phyloP scores from a whole-genome alignment of 2,797 vertebrate genomes.

The Gallinago stenura region DNA sequence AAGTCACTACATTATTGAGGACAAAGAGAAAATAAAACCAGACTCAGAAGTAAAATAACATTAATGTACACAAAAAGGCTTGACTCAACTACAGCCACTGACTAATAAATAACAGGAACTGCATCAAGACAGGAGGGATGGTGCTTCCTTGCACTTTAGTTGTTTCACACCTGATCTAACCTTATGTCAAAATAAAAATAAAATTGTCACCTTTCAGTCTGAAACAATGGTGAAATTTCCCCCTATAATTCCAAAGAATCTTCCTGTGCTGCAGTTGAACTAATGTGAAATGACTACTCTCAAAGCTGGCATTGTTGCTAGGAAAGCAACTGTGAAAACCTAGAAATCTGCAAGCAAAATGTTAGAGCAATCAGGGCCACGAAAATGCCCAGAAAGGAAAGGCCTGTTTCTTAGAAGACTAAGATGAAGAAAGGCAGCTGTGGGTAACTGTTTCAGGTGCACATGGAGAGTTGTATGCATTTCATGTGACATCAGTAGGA shows the following conservation, averaged over 20 bases:
- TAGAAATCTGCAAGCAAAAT: neutral
- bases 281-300: neutral
- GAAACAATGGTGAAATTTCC: neutral
- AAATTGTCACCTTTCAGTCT: neutral
- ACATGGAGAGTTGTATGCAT: neutral
- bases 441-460: neutral
- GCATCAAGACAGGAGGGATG: neutral
- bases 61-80: neutral
- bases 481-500: neutral
- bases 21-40: neutral
- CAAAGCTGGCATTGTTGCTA: neutral
- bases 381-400: neutral
- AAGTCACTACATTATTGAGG: neutral
- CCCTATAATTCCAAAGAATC: neutral
- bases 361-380: neutral
- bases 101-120: neutral
- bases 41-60: neutral
- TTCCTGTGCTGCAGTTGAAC: neutral
- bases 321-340: conserved; percentile 36
- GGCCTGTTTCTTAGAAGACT: neutral
- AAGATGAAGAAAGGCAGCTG: neutral
- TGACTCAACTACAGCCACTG: neutral
- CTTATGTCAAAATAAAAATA: neutral
- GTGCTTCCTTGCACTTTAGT: neutral
- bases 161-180: neutral